Conservation (phyloP, 2,113 vertebrate species). For the Coregonus clupeaformis region DNA sequence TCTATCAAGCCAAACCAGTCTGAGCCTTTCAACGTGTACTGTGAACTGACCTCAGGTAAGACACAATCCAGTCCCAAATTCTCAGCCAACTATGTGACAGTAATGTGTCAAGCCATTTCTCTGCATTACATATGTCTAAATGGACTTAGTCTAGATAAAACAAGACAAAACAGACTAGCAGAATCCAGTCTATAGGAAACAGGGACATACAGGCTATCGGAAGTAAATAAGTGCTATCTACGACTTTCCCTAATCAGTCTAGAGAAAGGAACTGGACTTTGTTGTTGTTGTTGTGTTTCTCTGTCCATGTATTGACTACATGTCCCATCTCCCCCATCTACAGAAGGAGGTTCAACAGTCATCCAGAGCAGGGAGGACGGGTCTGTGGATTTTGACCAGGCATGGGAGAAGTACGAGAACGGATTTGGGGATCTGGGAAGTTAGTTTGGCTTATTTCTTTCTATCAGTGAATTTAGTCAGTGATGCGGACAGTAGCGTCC, state of each 20-base stretch:
- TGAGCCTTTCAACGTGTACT: constrained; percentile 85
- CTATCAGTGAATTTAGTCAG: background rate
- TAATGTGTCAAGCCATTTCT: background rate
- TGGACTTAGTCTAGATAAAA: background rate
- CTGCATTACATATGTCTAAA: background rate
- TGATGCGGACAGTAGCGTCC: background rate
- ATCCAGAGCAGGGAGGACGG: constrained; percentile 86
- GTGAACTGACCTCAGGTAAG: constrained; percentile 84
- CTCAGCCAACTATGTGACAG: too few species aligned
- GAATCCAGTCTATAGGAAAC: background rate
- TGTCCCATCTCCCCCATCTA: background rate
- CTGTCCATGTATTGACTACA: background rate
- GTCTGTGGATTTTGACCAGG: constrained; percentile 89
- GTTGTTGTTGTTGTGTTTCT: background rate
- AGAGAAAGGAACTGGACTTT: background rate
- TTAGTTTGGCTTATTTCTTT: constrained; percentile 42
- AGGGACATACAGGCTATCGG: background rate
- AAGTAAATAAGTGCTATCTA: background rate
- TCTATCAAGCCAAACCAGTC: constrained; percentile 83
- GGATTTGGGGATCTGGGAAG: constrained; percentile 89
- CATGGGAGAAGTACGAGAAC: constrained; percentile 85
- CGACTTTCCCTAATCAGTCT: background rate
- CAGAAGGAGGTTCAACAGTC: constrained; percentile 83
- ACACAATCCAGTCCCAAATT: background rate
- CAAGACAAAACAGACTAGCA: background rate